Evolutionary conservation across 2,888 invertebrate genomes (phyloP), one percentile per base, ranked within the genome.

Genomic region (Athetis lepigone): DNA sequence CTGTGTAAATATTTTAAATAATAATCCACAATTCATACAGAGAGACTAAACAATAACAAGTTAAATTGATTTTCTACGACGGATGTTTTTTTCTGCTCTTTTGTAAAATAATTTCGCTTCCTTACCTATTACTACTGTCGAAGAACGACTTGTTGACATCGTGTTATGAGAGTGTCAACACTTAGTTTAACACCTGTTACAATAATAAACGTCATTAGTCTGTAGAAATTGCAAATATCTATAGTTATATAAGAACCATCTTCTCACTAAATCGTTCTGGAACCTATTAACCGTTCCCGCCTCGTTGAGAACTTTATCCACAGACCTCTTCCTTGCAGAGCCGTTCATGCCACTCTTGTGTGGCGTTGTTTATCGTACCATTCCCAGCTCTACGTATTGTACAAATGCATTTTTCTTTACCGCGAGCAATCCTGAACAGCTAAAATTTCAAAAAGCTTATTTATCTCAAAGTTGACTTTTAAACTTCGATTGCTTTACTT

Each of bases 11-110:
- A 59, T 63, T 63, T 63, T 66, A 68, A 70, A 75, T 62, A 77
- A 47, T 59, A 36, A 77, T 62, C 77, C 64, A 56, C 29, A 36
- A 66, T 52, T 13, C 33, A 8, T 39, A 19, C 49, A 39, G 37
- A 40, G 51, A 70, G 60, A 65, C 52, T 72, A 54, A 75, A 69
- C 69, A 77, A 74, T 40, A 65, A 59, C 63, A 39, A 57, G 54
- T 69, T 69, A 70, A 54, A 65, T 68, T 67, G 54, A 69, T 67
- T 63, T 71, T 59, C 50, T 59, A 63, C 60, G 61, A 56, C 55
- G 27, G 51, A 59, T 50, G 18, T 43, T 39, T 23, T 29, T 18
- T 18, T 21, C n/a, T 33, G 50, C 40, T 51, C 23, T 49, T 37
- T 43, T 7, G 16, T 11, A 18, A 50, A 27, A 49, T 16, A n/a